Conservation (phyloP, 2,113 vertebrate genomes). For the Brachirus orientalis region DNA sequence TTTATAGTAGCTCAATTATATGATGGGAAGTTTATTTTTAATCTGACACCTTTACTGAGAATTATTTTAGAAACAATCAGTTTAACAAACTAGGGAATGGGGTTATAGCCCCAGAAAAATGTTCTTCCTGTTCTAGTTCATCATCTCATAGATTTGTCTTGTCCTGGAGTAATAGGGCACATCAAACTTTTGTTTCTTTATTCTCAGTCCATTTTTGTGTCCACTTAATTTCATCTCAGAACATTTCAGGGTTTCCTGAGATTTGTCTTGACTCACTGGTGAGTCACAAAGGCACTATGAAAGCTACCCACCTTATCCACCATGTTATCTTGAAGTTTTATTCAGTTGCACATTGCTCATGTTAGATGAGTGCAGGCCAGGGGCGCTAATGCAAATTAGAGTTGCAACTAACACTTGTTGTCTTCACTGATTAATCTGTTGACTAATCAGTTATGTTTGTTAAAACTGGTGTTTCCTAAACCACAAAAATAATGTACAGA, state of each 20-base stretch:
- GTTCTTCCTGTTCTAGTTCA: conserved; percentile 25
- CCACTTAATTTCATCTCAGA: conserved; percentile 16
- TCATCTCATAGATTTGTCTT: conserved; percentile 5
- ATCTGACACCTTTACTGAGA: conserved; percentile 10
- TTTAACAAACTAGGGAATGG: conserved; percentile 19
- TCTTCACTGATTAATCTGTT: too few species aligned
- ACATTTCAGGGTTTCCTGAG: conserved; percentile 17
- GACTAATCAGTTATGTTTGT: too few species aligned
- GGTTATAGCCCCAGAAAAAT: conserved; percentile 29
- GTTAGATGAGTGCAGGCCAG: background rate
- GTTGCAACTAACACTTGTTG: too few species aligned
- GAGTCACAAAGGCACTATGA: conserved; percentile 49
- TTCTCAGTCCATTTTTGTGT: conserved; percentile 29
- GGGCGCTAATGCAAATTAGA: conserved; percentile 1
- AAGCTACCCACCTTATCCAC: conserved; percentile 25
- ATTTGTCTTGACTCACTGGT: conserved; percentile 45
- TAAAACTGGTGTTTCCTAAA: too few species aligned
- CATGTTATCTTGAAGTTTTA: conserved; percentile 5
- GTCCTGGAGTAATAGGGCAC: conserved; percentile 2
- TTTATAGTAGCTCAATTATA: background rate
- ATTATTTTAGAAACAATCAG: conserved; percentile 15
- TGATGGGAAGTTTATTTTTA: background rate
- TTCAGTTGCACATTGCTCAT: background rate
- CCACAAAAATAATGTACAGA: too few species aligned
- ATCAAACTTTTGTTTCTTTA: background rate